Evolutionary conservation across 2,113 vertebrate species (phyloP), one percentile per base, ranked within the genome.

Genomic region (Oxyruncus cristatus): DNA sequence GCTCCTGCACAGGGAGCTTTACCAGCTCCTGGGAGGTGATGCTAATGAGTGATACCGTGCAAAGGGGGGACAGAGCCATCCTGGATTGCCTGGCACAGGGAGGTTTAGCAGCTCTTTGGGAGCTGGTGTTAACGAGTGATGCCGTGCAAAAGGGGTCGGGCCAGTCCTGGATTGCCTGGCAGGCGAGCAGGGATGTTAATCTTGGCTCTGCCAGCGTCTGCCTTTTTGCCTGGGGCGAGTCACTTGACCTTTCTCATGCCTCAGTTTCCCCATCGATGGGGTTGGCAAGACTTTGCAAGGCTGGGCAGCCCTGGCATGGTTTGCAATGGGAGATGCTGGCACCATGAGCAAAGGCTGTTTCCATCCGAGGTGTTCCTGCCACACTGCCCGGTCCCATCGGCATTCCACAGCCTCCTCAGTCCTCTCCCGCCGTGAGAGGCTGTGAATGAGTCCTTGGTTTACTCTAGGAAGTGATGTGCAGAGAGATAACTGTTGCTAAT

Each of bases 401-500:
- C 39, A 2, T 41, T 10, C 85, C 19, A 33, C 26, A 39, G 13
- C 67, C 59, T 56, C 35, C 78, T 37, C 21, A 0, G 5, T 9
- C 32, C 83, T 20, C 11, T 0, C 70, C 17, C 8, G 70, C 79
- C 12, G 0, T 9, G 41, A 17, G 35, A 75, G 53, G 67, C 65
- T 27, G 14, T 6, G 87, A 58, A 33, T 0, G 13, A 50, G 47
- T 2, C 50, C 85, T 20, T 2, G 71, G 13, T 8, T 23, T 59
- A 10, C 79, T 92, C 89, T 88, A 89, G 72, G 93, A 91, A 85
- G 80, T 2, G 87, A 87, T 96, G 72, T 27, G 32, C 21, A 15
- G 39, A 53, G 56, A 88, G 91, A 93, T 95, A 97, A 96, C 94
- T 6, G 37, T 92, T 82, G 88, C 65, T 61, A 79, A 77, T 58